Base-by-base conservation (phyloP, 2,113 vertebrate genomes). In the Prionailurus viverrinus region DNA sequence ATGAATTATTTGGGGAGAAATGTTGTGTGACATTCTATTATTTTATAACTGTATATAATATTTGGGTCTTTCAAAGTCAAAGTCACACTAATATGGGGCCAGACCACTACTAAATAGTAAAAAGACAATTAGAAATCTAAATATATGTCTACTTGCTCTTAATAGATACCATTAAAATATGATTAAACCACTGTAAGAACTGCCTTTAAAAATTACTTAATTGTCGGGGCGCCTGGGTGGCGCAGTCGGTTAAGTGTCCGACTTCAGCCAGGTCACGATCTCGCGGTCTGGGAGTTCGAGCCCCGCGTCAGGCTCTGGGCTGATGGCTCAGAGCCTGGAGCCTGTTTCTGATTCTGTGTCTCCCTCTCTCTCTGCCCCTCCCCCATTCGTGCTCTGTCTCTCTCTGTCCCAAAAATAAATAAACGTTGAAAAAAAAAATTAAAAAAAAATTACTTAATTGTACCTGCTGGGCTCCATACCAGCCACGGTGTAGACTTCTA, bases 101-200 rank as follows among this genome's bases (percentile, higher is more conserved):
- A 95, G 55, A 74, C 33, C n/a, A 92, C 51, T 55, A 82, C 36
- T 65, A 92, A 85, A 92, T 39, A 84, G 27, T 66, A 82, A 95
- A 91, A 87, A 21, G 86, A 31, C 66, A 87, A 79, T 90, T 68
- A 51, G 19, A 74, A 81, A 66, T 61, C 14, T 89, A 78, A 81
- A 71, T 65, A 31, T 51, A 85, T 66, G 66, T 58, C 51, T 39
- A 66, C 7, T 69, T 83, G 14, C 5, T 33, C 55, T 55, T 93
- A 90, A 68, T 65, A 81, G n/a, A 91, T 69, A 83, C 16, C 19
- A 83, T 89, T 82, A 3, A 45, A 90, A 95, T 89, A n/a, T 7
- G 7, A 91, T 84, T 91, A 97, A 96, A n/a, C 3, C 5, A 83
- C 81, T 83, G 29, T 58, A 55, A 91, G 21, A 83, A 97, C 9